phyloP scores from a whole-genome alignment of 2,888 invertebrate species.

The Atherix ibis region DNA sequence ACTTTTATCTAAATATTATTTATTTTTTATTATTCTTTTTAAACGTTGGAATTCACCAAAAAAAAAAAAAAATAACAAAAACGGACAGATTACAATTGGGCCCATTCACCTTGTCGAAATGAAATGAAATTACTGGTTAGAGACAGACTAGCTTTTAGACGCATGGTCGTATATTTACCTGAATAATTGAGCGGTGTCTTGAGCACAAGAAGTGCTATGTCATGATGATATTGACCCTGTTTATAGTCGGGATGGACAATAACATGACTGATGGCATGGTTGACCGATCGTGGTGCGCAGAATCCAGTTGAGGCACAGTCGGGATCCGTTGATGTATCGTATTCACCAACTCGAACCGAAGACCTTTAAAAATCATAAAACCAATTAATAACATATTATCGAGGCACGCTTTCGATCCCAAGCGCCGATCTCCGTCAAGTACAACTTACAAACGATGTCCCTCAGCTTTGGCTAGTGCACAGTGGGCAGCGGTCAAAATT shows the following conservation, averaged over 20 bases:
- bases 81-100: too few species aligned
- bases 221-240: conserved; percentile 48
- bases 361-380: conserved; percentile 35
- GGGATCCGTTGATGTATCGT: conserved; percentile 51
- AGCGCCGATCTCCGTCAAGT: too few species aligned
- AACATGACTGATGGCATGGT: conserved; percentile 56
- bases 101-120: too few species aligned
- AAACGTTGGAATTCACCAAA: too few species aligned
- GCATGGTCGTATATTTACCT: too few species aligned
- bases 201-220: conserved; percentile 57
- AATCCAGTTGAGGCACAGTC: conserved; percentile 56
- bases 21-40: too few species aligned
- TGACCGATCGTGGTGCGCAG: conserved; percentile 55
- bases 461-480: conserved; percentile 59
- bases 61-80: too few species aligned
- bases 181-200: conserved; percentile 51
- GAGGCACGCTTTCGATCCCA: too few species aligned
- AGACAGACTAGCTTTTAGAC: too few species aligned
- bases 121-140: too few species aligned
- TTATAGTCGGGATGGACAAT: conserved; percentile 62
- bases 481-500: conserved; percentile 63
- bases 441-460: conserved; percentile 56
- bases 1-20: too few species aligned
- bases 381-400: too few species aligned
- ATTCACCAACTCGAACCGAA: conserved; percentile 59